Evolutionary conservation across 2,888 invertebrate species (phyloP).

Genomic region (Apotomis capreana): DNA sequence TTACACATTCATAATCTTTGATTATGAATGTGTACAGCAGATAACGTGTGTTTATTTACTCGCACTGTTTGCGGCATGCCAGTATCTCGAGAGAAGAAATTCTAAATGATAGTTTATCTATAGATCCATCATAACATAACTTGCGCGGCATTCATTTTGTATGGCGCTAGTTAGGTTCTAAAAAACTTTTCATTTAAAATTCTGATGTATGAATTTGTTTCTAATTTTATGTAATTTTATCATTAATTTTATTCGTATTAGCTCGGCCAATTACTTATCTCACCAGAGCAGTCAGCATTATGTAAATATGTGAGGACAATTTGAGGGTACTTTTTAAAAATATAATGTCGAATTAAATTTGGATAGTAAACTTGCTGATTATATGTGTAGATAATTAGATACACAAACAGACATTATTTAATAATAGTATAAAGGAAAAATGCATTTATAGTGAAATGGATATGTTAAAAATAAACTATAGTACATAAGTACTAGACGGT

Average conservation of each 20-base stretch:
- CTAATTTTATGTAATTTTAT: background rate
- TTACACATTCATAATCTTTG: slow-evolving; percentile 36
- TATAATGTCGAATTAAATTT: too few species aligned
- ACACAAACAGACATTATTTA: background rate
- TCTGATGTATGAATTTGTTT: background rate
- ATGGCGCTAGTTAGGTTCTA: background rate
- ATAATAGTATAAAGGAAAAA: background rate
- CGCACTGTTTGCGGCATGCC: slow-evolving; percentile 4
- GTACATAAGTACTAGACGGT: background rate
- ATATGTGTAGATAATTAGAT: too few species aligned
- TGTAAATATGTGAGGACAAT: background rate
- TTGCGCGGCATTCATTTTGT: background rate
- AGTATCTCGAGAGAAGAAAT: slow-evolving; percentile 11
- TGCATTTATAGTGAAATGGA: background rate
- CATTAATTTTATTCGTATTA: background rate
- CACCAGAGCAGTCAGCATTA: background rate
- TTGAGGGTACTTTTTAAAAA: background rate
- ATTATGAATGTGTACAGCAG: slow-evolving; percentile 35
- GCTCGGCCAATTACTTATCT: background rate
- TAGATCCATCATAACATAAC: slow-evolving; percentile 1
- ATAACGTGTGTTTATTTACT: slow-evolving; percentile 40
- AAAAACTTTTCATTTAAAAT: too few species aligned
- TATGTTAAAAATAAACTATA: background rate
- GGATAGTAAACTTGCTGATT: too few species aligned
- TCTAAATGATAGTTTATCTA: slow-evolving; percentile 20